Conservation (phyloP, 2,797 vertebrate genomes). For the Rachycentron canadum region DNA sequence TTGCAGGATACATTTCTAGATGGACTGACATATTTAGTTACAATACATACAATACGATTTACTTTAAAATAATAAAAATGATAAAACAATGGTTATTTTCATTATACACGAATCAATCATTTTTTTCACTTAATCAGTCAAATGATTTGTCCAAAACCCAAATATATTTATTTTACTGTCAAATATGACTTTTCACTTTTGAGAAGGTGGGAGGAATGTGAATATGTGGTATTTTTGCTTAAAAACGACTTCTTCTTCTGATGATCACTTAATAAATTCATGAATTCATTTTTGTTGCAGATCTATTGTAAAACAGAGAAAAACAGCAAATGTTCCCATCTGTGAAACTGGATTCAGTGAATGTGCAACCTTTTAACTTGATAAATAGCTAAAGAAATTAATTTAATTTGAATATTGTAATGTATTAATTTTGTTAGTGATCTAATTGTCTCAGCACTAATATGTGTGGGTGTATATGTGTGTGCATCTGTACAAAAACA, state of each 20-base stretch:
- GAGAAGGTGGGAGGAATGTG: background rate
- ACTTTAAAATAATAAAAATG: too few relatives aligned
- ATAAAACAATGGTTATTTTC: too few relatives aligned
- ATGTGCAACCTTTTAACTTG: background rate
- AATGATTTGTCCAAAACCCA: too few relatives aligned
- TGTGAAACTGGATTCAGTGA: background rate
- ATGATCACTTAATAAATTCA: background rate
- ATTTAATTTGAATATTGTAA: background rate
- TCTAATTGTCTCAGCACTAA: background rate
- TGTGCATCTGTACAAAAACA: background rate
- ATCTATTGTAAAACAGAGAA: background rate
- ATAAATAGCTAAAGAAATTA: constrained; percentile 7
- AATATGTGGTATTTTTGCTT: too few relatives aligned
- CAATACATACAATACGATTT: too few relatives aligned
- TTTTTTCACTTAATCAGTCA: too few relatives aligned
- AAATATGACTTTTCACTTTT: background rate
- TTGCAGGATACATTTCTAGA: too few relatives aligned
- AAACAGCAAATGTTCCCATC: background rate
- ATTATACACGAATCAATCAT: too few relatives aligned
- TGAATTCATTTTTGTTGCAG: background rate
- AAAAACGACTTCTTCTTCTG: background rate
- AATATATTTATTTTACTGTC: background rate
- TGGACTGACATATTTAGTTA: too few relatives aligned
- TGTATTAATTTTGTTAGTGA: constrained; percentile 25
- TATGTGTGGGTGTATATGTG: constrained; percentile 5